A percentile compares a stretch with the other conserved stretches of the same genome.
Conservation (phyloP, 2,888 invertebrate species). For the Sthenelais limicola region DNA sequence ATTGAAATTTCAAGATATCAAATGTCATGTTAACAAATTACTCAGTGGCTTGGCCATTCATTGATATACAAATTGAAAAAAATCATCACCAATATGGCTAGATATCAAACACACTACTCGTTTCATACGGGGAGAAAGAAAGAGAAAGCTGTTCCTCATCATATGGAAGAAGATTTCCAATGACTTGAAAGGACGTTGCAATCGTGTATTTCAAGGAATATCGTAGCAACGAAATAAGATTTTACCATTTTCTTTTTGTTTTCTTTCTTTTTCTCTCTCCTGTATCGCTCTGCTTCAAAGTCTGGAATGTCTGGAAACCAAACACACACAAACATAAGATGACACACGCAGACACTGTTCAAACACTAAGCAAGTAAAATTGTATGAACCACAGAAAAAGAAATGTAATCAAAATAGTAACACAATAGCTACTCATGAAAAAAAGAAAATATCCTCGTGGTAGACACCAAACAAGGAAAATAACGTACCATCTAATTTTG, state of each 20-base stretch:
- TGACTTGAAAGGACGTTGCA: too few relatives aligned
- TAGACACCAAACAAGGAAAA: neutral
- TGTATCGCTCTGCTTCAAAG: slow-evolving; percentile 81
- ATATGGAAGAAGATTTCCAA: too few relatives aligned
- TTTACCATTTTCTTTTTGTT: slow-evolving; percentile 73
- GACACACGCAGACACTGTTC: neutral
- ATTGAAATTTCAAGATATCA: too few relatives aligned
- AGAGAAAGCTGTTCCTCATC: slow-evolving; percentile 15
- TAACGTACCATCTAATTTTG: slow-evolving; percentile 72
- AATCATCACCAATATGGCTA: too few relatives aligned
- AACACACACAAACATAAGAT: slow-evolving; percentile 38
- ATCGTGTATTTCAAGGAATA: too few relatives aligned
- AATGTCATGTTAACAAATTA: too few relatives aligned
- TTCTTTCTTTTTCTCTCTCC: slow-evolving; percentile 78
- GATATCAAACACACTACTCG: too few relatives aligned
- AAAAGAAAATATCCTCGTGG: neutral
- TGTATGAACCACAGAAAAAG: too few relatives aligned
- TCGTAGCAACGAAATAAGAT: slow-evolving; percentile 35
- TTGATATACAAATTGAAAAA: too few relatives aligned
- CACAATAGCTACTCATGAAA: neutral
- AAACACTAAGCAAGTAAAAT: too few relatives aligned
- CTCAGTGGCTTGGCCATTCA: too few relatives aligned
- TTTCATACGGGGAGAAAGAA: slow-evolving; percentile 35
- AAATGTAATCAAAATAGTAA: neutral
- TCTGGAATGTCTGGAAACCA: slow-evolving; percentile 85